These are phyloP conservation scores for Ptychadena robeensis DNA, from an alignment of 2,797 vertebrate species.

Conservation along the genomic window DNA sequence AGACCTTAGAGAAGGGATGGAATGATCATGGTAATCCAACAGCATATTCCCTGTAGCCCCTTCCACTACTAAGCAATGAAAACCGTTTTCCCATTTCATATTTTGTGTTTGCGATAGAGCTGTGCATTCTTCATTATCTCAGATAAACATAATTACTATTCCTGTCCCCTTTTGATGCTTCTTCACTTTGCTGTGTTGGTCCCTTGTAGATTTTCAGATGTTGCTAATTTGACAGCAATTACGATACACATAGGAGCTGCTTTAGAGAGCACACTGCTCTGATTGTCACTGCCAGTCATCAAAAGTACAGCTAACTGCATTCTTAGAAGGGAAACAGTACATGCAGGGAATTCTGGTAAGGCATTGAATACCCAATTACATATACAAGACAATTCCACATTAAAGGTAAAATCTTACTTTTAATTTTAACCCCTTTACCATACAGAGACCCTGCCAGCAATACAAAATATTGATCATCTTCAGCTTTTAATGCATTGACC, in stretches of 20 bases:
- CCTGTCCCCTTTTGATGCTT: background rate
- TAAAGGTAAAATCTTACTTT: no score
- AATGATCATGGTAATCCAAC: background rate
- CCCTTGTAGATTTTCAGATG: conserved; percentile 1
- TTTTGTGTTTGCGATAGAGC: background rate
- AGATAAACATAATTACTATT: background rate
- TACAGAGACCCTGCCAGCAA: no score
- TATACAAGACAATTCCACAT: background rate
- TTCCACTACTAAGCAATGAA: background rate
- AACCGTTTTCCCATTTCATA: background rate
- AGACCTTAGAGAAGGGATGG: background rate
- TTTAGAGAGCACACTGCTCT: background rate
- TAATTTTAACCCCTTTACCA: no score
- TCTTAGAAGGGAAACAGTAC: background rate
- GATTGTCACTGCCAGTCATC: background rate
- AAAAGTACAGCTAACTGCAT: background rate
- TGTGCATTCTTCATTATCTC: background rate
- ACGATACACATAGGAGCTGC: background rate
- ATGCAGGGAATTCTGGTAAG: background rate
- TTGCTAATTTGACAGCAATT: background rate
- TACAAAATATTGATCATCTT: no score
- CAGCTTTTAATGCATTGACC: no score
- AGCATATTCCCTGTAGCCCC: background rate
- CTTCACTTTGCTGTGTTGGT: background rate
- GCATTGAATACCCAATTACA: background rate